These are phyloP conservation scores for Actinernus sp. DNA, from an alignment of 92 coral and sea anemone genomes.

Conservation along the genomic window DNA sequence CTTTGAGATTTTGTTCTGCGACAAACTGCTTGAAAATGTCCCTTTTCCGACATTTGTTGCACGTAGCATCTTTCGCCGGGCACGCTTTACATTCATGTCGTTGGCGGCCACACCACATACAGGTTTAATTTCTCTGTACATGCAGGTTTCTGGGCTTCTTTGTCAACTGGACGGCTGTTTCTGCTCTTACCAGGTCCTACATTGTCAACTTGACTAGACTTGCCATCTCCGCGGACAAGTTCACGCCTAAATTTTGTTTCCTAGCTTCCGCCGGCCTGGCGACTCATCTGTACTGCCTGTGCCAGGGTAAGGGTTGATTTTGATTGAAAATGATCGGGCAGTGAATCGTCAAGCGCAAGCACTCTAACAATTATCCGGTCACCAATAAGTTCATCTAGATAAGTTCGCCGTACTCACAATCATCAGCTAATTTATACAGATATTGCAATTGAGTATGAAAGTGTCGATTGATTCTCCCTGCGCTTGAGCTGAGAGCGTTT, in stretches of 20 bases:
- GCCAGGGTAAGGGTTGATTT: constrained; percentile 48
- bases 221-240: constrained; percentile 35
- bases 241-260: constrained; percentile 45
- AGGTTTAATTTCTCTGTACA: no score
- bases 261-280: constrained; percentile 68
- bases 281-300: constrained; percentile 35
- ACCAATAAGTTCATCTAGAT: no score
- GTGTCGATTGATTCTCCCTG: constrained; percentile 57
- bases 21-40: constrained; percentile 31
- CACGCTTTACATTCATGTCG: constrained; percentile 24
- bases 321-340: constrained; percentile 54
- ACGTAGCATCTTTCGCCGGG: constrained; percentile 20
- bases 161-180: no score
- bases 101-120: constrained; percentile 1
- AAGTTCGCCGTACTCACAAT: constrained; percentile 44
- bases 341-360: constrained; percentile 37
- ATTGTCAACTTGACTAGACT: constrained; percentile 9
- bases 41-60: constrained; percentile 29
- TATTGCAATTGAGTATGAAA: constrained; percentile 47
- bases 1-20: constrained; percentile 1
- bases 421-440: constrained; percentile 34
- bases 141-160: no score
- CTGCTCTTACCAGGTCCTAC: constrained; percentile 11
- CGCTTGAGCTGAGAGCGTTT: constrained; percentile 39
- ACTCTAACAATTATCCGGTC: constrained; percentile 68